Evolutionary conservation across 2,888 invertebrate species (phyloP).

Genomic region (Caenorhabditis drosophilae): DNA sequence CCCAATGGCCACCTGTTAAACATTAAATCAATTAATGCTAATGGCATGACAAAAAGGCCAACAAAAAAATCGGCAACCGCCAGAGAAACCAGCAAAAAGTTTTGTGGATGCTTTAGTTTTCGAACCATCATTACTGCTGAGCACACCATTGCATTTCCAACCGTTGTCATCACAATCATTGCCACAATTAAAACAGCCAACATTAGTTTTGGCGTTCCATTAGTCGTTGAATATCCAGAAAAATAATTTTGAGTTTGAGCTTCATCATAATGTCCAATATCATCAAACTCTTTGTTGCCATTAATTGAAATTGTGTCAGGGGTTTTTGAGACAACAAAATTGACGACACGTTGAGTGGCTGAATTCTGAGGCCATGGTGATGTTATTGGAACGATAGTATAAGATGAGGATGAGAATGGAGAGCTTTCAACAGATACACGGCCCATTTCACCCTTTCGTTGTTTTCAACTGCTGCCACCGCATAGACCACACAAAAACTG

Average conservation of each 20-base stretch:
- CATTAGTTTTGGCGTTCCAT: not conserved
- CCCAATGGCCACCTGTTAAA: conserved; percentile 52
- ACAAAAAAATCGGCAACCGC: conserved; percentile 74
- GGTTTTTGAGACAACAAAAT: not conserved
- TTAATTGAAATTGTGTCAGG: not conserved
- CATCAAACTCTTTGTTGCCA: no score
- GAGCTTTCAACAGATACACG: conserved; percentile 45
- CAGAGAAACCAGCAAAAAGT: conserved; percentile 71
- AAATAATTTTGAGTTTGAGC: no score
- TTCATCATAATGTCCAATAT: no score
- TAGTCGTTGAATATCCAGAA: not conserved
- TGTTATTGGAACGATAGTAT: conserved; percentile 44
- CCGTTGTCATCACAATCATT: conserved; percentile 71
- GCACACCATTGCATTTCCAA: conserved; percentile 73
- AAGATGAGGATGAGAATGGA: conserved; percentile 38
- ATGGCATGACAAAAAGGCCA: conserved; percentile 73
- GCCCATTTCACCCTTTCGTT: conserved; percentile 43
- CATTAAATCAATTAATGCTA: conserved; percentile 70
- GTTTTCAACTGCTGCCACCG: conserved; percentile 28
- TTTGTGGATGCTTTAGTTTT: conserved; percentile 69
- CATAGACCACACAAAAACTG: conserved; percentile 43
- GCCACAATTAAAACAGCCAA: conserved; percentile 69
- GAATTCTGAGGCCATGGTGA: conserved; percentile 35
- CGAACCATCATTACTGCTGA: conserved; percentile 73
- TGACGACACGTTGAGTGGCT: not conserved